Base-by-base conservation (phyloP, 2,797 vertebrate species). In the Garrulus glandarius region DNA sequence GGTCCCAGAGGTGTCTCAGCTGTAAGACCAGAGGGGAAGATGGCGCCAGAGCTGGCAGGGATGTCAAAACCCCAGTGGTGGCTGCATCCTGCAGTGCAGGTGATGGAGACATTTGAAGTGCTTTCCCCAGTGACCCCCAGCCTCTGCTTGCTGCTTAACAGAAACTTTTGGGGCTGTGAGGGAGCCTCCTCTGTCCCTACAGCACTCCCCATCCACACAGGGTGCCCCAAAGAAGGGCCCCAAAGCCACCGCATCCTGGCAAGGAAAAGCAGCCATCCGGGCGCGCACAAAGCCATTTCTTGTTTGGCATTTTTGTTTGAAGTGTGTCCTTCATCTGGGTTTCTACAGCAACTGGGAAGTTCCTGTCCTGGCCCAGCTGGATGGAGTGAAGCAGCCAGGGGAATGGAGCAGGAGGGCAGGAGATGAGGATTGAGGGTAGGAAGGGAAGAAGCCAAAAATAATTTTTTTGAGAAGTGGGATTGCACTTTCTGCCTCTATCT, bases 291-390 rank as follows among this genome's bases (percentile, higher is more conserved):
- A 95, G 74, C 77, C 79, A 70, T 75, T 92, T 92, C 88, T 93
- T 65, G 92, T 87, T 89, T 75, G 86, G 46, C 8, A 1, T 87
- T 92, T 90, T 91, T 6, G 3, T 91, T 84, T 76, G 90, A 95
- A 96, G 74, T 34, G 20, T 70, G 94, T 88, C 94, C 96, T 93
- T 95, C 96, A 84, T 87, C 85, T 56, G 63, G 49, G 95, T 96
- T 97, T 95, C 94, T 95, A 91, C 85, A 86, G 93, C 89, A 97
- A 86, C 91, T 6, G 60, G 93, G 87, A 93, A 69, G 92, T 92
- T 94, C 89, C 80, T 3, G 13, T 50, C 78, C 83, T 72, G 87
- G 76, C 94, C 83, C 8, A 65, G 89, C 92, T 56, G 69, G 79
- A 88, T 77, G 82, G 77, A 63, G 34, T 7, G n/a, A 89, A 72